A percentile compares a stretch with the other conserved stretches of the same genome.
Conservation (phyloP, 1,140 invertebrate genomes). For the Acyrthosiphon pisum region DNA sequence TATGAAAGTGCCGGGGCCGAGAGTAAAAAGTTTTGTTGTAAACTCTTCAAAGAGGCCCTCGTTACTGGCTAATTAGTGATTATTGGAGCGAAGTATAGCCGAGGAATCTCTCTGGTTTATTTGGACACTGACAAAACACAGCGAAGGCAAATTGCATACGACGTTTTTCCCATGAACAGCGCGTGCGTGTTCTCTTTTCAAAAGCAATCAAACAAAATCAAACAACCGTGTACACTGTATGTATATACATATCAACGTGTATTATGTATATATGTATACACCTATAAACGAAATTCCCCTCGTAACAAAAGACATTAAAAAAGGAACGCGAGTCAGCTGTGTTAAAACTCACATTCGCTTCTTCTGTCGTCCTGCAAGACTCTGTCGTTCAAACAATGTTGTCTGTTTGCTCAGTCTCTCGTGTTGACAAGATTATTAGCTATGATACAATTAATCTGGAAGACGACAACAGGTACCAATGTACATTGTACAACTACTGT, state of each 20-base stretch:
- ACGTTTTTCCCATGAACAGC: constrained; percentile 52
- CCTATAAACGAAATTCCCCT: neutral
- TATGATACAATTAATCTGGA: neutral
- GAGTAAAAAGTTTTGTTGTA: constrained; percentile 55
- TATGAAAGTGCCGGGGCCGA: constrained; percentile 33
- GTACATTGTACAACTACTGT: neutral
- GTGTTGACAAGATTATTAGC: constrained; percentile 20
- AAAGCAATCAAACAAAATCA: constrained; percentile 56
- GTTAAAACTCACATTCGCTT: constrained; percentile 32
- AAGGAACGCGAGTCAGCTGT: constrained; percentile 44
- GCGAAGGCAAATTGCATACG: constrained; percentile 47
- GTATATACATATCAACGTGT: neutral
- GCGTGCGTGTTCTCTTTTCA: constrained; percentile 30
- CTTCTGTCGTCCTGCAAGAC: neutral
- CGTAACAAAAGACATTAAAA: constrained; percentile 30
- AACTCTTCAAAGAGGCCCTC: constrained; percentile 54
- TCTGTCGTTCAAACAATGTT: neutral
- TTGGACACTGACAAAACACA: constrained; percentile 43
- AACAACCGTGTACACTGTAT: constrained; percentile 18
- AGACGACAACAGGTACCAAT: neutral
- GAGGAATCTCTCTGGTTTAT: constrained; percentile 43
- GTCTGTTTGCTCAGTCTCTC: neutral
- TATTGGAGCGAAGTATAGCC: constrained; percentile 48
- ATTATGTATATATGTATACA: neutral
- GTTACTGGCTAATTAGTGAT: constrained; percentile 57